Percentiles rank a stretch among this genome's conserved stretches.
Conservation (phyloP, 2,113 vertebrate species). For the Heteronetta atricapilla region DNA sequence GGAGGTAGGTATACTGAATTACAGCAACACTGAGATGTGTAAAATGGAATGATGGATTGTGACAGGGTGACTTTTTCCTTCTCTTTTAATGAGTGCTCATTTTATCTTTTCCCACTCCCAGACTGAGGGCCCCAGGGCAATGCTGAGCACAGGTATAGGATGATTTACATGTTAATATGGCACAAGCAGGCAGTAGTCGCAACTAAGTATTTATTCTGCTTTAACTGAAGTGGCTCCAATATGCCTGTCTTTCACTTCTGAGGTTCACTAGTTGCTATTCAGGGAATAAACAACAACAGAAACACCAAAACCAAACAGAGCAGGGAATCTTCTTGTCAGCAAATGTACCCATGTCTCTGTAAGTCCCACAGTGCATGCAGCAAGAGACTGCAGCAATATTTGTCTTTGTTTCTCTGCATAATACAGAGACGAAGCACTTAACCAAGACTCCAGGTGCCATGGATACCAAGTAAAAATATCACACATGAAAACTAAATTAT, state of each 20-base stretch:
- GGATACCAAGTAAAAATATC: neutral
- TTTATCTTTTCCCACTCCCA: neutral
- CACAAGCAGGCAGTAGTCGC: neutral
- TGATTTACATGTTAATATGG: neutral
- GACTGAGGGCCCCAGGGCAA: neutral
- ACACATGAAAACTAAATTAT: neutral
- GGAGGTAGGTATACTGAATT: neutral
- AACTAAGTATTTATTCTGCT: constrained; percentile 8
- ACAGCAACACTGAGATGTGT: neutral
- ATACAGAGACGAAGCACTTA: neutral
- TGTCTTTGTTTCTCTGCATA: neutral
- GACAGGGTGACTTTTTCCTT: neutral
- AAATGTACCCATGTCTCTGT: neutral
- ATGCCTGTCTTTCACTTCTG: neutral
- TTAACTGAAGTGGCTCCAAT: neutral
- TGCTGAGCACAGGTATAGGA: constrained; percentile 1
- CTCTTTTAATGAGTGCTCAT: neutral
- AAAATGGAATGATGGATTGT: neutral
- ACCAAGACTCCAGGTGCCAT: neutral
- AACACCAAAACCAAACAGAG: neutral
- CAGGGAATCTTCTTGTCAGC: neutral
- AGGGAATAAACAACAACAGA: neutral
- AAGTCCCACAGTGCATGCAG: neutral
- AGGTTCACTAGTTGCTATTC: neutral
- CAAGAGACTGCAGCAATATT: neutral